Percentiles rank a stretch among this genome's conserved stretches.
Conservation (phyloP, 2,113 vertebrate species). For the Malurus melanocephalus region DNA sequence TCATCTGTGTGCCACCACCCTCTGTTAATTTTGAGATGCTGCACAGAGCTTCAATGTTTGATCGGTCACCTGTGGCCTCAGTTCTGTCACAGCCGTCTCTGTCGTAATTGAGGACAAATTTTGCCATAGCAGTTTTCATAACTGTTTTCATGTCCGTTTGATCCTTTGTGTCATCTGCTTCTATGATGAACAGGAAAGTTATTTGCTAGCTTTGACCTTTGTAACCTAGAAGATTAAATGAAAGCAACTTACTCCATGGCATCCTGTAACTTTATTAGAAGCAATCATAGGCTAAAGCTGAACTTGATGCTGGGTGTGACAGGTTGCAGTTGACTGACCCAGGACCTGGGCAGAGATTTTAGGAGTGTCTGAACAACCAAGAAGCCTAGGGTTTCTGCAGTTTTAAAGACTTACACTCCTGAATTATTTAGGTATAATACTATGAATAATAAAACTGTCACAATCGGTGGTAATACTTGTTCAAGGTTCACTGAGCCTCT, state of each 20-base stretch:
- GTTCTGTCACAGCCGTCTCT: not conserved
- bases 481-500: not conserved
- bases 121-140: not conserved
- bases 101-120: not conserved
- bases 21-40: not conserved
- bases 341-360: not conserved
- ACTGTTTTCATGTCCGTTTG: not conserved
- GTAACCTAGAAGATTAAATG: not conserved
- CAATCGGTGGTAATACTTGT: not conserved
- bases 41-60: not conserved
- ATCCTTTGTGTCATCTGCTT: not conserved
- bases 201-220: not conserved
- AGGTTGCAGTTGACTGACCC: not conserved
- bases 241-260: not conserved
- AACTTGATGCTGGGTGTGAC: not conserved
- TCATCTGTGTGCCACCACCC: not conserved
- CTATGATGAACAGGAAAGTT: not conserved
- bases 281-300: not conserved
- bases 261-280: not conserved
- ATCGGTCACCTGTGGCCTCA: not conserved
- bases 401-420: not conserved
- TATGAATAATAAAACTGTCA: not conserved
- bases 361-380: not conserved
- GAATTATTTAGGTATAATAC: not conserved
- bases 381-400: not conserved